Percentiles rank a stretch among this genome's conserved stretches.
These are phyloP conservation scores for Callosobruchus maculatus DNA, from an alignment of 2,888 invertebrate genomes.

Conservation along the genomic window DNA sequence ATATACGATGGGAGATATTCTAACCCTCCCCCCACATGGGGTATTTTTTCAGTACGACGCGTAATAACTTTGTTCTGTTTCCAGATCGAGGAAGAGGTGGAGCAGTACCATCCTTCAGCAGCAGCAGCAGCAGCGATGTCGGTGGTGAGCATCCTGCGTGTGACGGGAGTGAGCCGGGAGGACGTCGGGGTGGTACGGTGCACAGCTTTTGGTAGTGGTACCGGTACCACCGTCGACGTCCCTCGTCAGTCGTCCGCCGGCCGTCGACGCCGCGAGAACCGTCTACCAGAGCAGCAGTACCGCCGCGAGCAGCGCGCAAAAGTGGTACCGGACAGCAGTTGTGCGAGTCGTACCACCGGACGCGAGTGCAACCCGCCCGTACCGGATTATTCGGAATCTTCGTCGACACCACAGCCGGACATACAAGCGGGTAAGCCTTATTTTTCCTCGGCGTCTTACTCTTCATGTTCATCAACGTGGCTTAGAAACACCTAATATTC, in stretches of 20 bases:
- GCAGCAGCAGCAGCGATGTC: too few species aligned
- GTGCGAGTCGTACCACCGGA: not conserved
- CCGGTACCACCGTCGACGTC: not conserved
- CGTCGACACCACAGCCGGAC: not conserved
- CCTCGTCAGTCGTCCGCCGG: not conserved
- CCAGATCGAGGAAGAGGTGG: slow-evolving; percentile 47
- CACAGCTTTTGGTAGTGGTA: too few species aligned
- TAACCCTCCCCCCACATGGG: too few species aligned
- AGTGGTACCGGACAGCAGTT: slow-evolving; percentile 9
- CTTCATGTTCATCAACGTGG: too few species aligned
- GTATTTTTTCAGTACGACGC: too few species aligned
- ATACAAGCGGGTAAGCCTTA: not conserved
- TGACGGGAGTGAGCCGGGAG: slow-evolving; percentile 53
- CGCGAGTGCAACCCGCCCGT: not conserved
- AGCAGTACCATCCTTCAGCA: too few species aligned
- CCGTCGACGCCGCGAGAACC: slow-evolving; percentile 13
- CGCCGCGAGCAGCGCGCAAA: not conserved
- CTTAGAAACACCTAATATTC: too few species aligned
- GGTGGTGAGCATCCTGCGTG: slow-evolving; percentile 57
- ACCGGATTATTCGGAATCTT: not conserved
- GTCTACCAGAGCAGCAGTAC: not conserved
- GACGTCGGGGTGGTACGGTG: slow-evolving; percentile 41
- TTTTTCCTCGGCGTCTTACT: not conserved
- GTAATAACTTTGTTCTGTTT: not conserved
- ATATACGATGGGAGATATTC: too few species aligned